Percentiles rank a stretch among this genome's conserved stretches.
These are phyloP conservation scores for Sciurus vulgaris DNA, from an alignment of 2,797 vertebrate genomes.

Conservation along the genomic window DNA sequence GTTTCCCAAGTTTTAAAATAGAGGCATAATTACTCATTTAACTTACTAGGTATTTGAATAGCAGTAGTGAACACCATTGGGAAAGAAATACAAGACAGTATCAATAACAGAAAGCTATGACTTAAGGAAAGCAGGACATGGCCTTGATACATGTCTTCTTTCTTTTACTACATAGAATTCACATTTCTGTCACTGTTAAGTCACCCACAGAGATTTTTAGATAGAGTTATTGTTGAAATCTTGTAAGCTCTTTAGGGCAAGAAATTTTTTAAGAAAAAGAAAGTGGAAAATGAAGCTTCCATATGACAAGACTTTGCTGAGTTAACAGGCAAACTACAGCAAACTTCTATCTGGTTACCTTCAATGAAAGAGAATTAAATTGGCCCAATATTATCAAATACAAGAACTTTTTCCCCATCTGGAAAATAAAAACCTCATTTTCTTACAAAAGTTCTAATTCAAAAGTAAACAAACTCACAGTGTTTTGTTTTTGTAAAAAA, in stretches of 20 bases:
- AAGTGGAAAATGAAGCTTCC: conserved; percentile 27
- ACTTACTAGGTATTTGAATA: conserved; percentile 10
- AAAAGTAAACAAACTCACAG: conserved; percentile 45
- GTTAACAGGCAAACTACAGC: conserved; percentile 28
- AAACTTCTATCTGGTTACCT: not conserved
- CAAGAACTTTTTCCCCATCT: not conserved
- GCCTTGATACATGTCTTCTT: conserved; percentile 26
- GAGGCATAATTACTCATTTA: not conserved
- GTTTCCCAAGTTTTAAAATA: conserved; percentile 27
- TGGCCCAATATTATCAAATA: conserved; percentile 37
- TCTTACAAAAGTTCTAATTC: conserved; percentile 60
- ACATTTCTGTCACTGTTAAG: conserved; percentile 1
- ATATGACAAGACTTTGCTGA: not conserved
- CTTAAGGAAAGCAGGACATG: not conserved
- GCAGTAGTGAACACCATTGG: not conserved
- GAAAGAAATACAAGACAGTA: conserved; percentile 44
- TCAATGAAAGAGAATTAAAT: conserved; percentile 62
- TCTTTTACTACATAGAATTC: conserved; percentile 18
- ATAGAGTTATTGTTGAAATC: conserved; percentile 26
- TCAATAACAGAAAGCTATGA: conserved; percentile 18
- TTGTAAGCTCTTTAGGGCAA: conserved; percentile 29
- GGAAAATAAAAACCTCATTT: not conserved
- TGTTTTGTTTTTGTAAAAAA: conserved; percentile 42
- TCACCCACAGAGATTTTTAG: conserved; percentile 46
- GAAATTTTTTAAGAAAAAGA: no score